Base-by-base conservation (phyloP, 2,113 vertebrate genomes). In the Gavialis gangeticus region DNA sequence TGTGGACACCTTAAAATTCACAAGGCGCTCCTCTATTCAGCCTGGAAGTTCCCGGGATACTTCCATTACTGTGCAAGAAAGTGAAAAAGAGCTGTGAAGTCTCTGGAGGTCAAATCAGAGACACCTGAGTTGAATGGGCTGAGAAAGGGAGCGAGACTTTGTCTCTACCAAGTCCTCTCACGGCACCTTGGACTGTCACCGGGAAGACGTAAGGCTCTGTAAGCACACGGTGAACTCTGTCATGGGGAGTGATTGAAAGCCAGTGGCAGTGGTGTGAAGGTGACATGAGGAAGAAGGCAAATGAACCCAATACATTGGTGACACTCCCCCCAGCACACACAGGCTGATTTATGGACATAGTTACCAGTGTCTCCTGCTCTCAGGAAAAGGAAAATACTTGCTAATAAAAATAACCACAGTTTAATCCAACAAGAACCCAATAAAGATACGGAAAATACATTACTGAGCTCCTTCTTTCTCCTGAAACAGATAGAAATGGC, bases 321-420 rank as follows among this genome's bases (percentile, higher is more conserved):
- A 86, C 87, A 82, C n/a, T 77, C 89, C 19, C 80, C 62, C 24
- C 56, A 4, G 18, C 66, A 93, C 58, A 30, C 85, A 22, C 19
- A 58, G 34, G 24, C 71, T 94, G 85, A 94, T 88, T 67, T 89
- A 96, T 82, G 82, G 71, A 71, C 78, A 82, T 82, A 89, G 69
- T 92, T 88, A 75, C 34, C 56, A 4, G 3, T 82, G 71, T 28
- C n/a, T 88, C 60, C 60, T 75, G 17, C 79, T 69, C 75, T 95
- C 91, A 88, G 46, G 62, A 93, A 94, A 93, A 88, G 58, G 85
- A 91, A 95, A 95, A 87, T 75, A 89, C 55, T 55, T 82, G 69
- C 92, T 96, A 93, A 92, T 89, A 95, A 89, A 96, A 96, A 88
- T 79, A 93, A 96, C 94, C 92, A 90, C 17, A 84, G 34, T 66